Percentiles rank a stretch among this genome's conserved stretches.
Conservation (phyloP, 2,113 vertebrate genomes). For the Tragelaphus strepsiceros region DNA sequence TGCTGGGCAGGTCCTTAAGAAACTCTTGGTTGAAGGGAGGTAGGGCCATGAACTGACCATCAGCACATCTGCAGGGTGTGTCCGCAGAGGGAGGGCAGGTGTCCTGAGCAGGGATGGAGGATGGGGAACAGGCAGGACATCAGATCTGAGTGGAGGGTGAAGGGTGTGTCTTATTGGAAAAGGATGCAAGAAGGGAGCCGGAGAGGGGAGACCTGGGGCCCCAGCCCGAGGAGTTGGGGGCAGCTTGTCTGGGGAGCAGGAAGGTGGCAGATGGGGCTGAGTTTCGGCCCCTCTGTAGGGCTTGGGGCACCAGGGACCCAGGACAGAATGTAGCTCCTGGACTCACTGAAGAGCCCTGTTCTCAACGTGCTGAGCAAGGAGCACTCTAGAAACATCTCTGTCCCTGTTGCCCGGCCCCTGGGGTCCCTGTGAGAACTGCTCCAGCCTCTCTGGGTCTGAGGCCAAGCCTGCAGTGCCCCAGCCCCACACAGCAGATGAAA, state of each 20-base stretch:
- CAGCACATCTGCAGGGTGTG: not conserved
- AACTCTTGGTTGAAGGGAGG: not conserved
- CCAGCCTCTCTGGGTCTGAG: not conserved
- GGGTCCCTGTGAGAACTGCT: not conserved
- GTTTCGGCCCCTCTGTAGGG: not conserved
- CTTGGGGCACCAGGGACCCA: not conserved
- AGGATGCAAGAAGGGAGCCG: accelerated
- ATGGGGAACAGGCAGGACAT: not conserved
- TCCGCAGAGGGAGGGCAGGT: not conserved
- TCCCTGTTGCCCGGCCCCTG: accelerated
- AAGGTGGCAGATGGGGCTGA: not conserved
- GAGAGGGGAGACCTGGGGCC: not conserved
- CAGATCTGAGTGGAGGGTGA: not conserved
- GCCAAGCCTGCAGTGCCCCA: not conserved
- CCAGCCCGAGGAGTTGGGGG: too few relatives aligned
- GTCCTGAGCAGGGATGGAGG: not conserved
- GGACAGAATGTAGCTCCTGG: not conserved
- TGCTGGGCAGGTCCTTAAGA: not conserved
- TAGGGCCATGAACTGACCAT: accelerated
- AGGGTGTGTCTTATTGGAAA: not conserved
- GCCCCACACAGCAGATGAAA: not conserved
- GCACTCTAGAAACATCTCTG: not conserved
- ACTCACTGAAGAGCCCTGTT: not conserved
- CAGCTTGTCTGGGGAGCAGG: not conserved
- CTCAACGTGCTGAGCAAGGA: not conserved